phyloP scores from a whole-genome alignment of 2,797 vertebrate species.

The Synanceia verrucosa region DNA sequence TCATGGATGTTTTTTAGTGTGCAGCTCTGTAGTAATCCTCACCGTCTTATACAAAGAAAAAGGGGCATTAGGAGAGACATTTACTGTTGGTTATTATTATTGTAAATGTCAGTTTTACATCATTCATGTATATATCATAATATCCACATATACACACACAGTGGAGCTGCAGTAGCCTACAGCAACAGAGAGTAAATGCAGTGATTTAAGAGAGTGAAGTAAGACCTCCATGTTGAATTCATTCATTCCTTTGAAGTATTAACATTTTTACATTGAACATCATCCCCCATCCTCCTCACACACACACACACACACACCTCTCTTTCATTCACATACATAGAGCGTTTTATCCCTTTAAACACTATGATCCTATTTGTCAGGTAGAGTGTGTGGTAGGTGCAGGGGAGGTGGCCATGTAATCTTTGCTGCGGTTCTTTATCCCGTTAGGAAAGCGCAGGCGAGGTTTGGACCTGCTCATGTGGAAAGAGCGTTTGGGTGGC shows the following conservation, averaged over 20 bases:
- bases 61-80: constrained; percentile 31
- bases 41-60: constrained; percentile 17
- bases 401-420: constrained; percentile 78
- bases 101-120: constrained; percentile 55
- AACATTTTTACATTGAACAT: constrained; percentile 56
- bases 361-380: constrained; percentile 83
- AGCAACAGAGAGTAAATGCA: constrained; percentile 52
- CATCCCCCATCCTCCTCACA: constrained; percentile 21
- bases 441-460: constrained; percentile 72
- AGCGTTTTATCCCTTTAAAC: constrained; percentile 79
- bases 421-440: constrained; percentile 80
- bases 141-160: constrained; percentile 41
- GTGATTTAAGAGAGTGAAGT: constrained; percentile 53
- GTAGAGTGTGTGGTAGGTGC: constrained; percentile 79
- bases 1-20: constrained; percentile 19
- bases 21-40: constrained; percentile 4
- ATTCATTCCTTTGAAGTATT: constrained; percentile 72
- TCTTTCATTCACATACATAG: constrained; percentile 70
- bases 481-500: constrained; percentile 81
- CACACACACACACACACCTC: constrained; percentile 36
- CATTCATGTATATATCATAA: constrained; percentile 30
- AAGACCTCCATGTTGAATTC: constrained; percentile 65
- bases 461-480: constrained; percentile 78
- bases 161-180: constrained; percentile 48
- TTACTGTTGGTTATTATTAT: constrained; percentile 52